phyloP scores from a whole-genome alignment of 2,888 invertebrate genomes.

The Cephus spinipes region DNA sequence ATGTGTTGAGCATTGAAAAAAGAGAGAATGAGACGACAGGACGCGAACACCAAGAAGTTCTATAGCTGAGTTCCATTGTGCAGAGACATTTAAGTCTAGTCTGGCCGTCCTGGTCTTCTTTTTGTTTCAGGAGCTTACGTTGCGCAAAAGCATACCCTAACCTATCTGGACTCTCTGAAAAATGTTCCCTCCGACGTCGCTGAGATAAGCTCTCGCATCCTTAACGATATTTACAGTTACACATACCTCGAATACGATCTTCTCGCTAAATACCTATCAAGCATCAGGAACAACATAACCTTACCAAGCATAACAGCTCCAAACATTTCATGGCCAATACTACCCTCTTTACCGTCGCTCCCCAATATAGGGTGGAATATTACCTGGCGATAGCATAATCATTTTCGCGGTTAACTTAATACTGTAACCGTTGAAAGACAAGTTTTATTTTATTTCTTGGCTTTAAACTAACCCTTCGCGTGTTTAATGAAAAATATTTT shows the following conservation, averaged over 20 bases:
- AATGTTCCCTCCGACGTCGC: slow-evolving; percentile 55
- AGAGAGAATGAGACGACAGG: not conserved
- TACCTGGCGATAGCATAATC: slow-evolving; percentile 37
- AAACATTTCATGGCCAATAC: slow-evolving; percentile 54
- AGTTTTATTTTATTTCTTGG: not conserved
- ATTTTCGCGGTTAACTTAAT: not conserved
- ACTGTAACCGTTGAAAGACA: not conserved
- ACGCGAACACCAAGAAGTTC: not conserved
- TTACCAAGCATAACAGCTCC: slow-evolving; percentile 45
- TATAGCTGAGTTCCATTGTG: not conserved
- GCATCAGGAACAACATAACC: slow-evolving; percentile 46
- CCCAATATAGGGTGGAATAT: slow-evolving; percentile 53
- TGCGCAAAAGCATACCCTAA: slow-evolving; percentile 60
- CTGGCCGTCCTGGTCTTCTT: slow-evolving; percentile 52
- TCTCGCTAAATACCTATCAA: slow-evolving; percentile 52
- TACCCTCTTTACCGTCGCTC: slow-evolving; percentile 50
- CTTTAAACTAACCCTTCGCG: not conserved
- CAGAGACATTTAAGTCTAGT: slow-evolving; percentile 44
- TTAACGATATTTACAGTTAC: slow-evolving; percentile 50
- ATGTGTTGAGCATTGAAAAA: not conserved
- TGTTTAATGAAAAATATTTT: slow-evolving; percentile 27
- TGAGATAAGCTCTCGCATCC: slow-evolving; percentile 55
- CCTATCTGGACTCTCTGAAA: slow-evolving; percentile 57
- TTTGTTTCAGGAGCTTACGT: slow-evolving; percentile 66
- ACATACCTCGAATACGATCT: slow-evolving; percentile 48